Conservation (phyloP, 2,888 invertebrate species). For the Acanthosepion pharaonis region DNA sequence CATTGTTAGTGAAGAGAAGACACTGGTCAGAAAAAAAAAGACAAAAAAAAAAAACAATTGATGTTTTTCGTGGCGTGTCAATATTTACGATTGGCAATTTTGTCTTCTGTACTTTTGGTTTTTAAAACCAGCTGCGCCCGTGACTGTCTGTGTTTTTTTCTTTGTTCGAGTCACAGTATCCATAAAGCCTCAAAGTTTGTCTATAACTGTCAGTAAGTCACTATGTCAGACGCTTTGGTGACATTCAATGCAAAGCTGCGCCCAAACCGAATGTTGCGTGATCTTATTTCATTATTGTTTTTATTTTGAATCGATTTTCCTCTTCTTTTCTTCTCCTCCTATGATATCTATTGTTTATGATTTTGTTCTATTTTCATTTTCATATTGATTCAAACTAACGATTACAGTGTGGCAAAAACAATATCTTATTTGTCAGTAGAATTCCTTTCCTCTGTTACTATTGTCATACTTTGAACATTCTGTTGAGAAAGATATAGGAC, state of each 20-base stretch:
- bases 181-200: background rate
- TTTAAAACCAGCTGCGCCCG: background rate
- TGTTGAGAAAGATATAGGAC: too few species aligned
- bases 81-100: conserved; percentile 8
- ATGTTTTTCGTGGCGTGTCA: background rate
- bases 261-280: background rate
- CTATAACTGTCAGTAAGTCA: background rate
- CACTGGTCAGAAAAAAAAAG: too few species aligned
- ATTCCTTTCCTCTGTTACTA: too few species aligned
- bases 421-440: too few species aligned
- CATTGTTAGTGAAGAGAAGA: background rate
- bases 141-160: background rate
- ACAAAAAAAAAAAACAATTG: background rate
- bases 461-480: too few species aligned
- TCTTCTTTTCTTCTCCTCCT: background rate
- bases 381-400: background rate
- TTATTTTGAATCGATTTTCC: background rate
- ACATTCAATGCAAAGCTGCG: background rate
- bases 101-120: background rate
- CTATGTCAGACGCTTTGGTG: background rate
- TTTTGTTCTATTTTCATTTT: background rate
- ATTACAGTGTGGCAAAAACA: background rate
- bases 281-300: background rate
- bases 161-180: background rate
- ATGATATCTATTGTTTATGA: background rate